phyloP scores from a whole-genome alignment of 2,113 vertebrate species.

The Boleophthalmus pectinirostris region DNA sequence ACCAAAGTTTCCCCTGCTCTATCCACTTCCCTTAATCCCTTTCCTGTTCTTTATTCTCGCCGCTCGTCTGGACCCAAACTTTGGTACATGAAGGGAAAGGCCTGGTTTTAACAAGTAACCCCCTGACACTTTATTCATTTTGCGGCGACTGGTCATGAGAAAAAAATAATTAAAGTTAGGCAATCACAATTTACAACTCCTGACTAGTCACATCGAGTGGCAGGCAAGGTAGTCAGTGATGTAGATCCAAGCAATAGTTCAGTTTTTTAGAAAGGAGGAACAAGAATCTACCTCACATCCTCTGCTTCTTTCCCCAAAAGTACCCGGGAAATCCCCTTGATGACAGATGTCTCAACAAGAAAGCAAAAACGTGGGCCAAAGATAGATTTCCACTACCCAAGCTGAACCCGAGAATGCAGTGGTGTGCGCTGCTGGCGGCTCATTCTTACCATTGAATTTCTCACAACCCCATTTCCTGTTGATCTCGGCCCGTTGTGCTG shows the following conservation, averaged over 20 bases:
- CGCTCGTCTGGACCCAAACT: slow-evolving; percentile 26
- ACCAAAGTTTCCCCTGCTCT: slow-evolving; percentile 48
- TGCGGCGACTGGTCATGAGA: slow-evolving; percentile 21
- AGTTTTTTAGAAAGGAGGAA: slow-evolving; percentile 40
- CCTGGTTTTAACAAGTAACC: slow-evolving; percentile 44
- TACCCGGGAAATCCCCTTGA: slow-evolving; percentile 64
- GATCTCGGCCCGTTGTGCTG: slow-evolving; percentile 86
- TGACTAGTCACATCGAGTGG: slow-evolving; percentile 43
- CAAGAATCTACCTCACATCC: slow-evolving; percentile 53
- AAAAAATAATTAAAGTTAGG: slow-evolving; percentile 33
- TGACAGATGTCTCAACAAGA: slow-evolving; percentile 62
- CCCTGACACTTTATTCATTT: slow-evolving; percentile 8
- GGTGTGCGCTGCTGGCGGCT: slow-evolving; percentile 29
- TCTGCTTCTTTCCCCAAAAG: slow-evolving; percentile 26
- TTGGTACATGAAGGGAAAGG: slow-evolving; percentile 56
- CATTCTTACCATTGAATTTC: slow-evolving; percentile 83
- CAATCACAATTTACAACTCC: slow-evolving; percentile 66
- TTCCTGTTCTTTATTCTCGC: slow-evolving; percentile 49
- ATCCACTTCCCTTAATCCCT: slow-evolving; percentile 47
- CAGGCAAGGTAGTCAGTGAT: background rate
- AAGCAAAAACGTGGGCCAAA: slow-evolving; percentile 67
- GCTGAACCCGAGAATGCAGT: slow-evolving; percentile 51
- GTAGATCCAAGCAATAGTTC: slow-evolving; percentile 14
- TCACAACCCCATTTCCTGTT: slow-evolving; percentile 91
- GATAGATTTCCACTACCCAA: slow-evolving; percentile 69